Evolutionary conservation across 1,140 invertebrate genomes (phyloP), one percentile per base, ranked within the genome.

Genomic region (Sipha flava): DNA sequence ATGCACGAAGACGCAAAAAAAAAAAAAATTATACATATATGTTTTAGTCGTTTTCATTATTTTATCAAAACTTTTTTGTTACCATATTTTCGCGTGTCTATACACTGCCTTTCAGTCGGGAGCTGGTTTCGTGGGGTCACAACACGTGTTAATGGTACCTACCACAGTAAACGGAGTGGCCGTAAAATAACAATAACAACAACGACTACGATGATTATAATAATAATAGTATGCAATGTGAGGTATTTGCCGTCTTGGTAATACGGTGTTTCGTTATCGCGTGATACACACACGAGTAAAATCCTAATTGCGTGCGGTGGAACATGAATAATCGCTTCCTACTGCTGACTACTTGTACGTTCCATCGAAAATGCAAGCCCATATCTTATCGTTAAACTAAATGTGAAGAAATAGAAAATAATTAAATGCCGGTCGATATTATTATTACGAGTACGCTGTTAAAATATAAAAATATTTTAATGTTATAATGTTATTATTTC

Each of bases 91-190:
- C 29, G 59, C 59, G 31, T 64, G 59, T 6, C 29, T 14, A 34
- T 54, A 23, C n/a, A n/a, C 43, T 52, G 10, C 14, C 21, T 54
- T 3, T 21, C 54, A 16, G 16, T 14, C 6, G 2, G 26, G 14
- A 68, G 64, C 40, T 26, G 21, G 66, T 40, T 68, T 9, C 66
- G 43, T 29, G 40, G 26, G 21, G 64, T 68, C 45, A 47, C n/a
- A n/a, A n/a, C 66, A 70, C 43, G 68, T 52, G 68, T 72, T 72
- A 72, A 72, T 72, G 68, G 68, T 72, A 72, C 68, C 45, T 72
- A 45, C 45, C 68, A 49, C 68, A 26, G n/a, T n/a, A 49, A 34
- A 72, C 45, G 68, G 45, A 47, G 23, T 70, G 26, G 43, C 37
- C 66, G 40, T 45, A 70, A 26, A 45, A 45, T 34, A 64, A 34